These are phyloP conservation scores for Tanytarsus gracilentus DNA, from an alignment of 2,888 invertebrate species.

Conservation along the genomic window DNA sequence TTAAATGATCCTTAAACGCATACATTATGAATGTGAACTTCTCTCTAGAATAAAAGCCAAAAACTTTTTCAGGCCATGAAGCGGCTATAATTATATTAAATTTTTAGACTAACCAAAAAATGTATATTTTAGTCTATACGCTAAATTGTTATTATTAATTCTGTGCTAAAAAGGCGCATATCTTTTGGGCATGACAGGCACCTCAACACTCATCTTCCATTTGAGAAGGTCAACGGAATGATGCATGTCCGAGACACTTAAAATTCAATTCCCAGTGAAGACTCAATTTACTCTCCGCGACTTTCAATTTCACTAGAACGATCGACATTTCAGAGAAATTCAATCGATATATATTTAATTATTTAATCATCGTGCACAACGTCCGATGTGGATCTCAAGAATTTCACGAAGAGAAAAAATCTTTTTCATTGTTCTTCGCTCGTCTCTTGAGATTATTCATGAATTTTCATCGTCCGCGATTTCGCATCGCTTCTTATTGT, in stretches of 20 bases:
- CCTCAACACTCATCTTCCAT: not conserved
- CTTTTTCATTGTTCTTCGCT: not conserved
- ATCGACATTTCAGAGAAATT: slow-evolving; percentile 19
- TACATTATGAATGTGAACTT: not conserved
- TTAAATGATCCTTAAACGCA: slow-evolving; percentile 30
- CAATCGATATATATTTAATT: slow-evolving; percentile 24
- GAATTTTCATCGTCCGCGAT: not conserved
- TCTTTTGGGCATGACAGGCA: not conserved
- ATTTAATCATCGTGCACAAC: slow-evolving; percentile 4
- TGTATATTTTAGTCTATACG: slow-evolving; percentile 6
- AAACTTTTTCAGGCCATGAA: not conserved
- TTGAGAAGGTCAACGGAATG: slow-evolving; percentile 5
- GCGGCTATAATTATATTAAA: not conserved
- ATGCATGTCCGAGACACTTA: not conserved
- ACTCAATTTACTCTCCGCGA: slow-evolving; percentile 11
- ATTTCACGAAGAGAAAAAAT: too few relatives aligned
- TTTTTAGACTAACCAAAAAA: not conserved
- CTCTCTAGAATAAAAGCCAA: not conserved
- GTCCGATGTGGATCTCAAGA: too few relatives aligned
- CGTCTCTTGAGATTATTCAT: slow-evolving; percentile 13
- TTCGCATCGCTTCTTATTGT: slow-evolving; percentile 3
- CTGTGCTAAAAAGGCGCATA: not conserved
- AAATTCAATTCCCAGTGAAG: slow-evolving; percentile 28
- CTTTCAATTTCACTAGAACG: slow-evolving; percentile 17
- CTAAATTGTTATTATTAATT: slow-evolving; percentile 15